These are phyloP conservation scores for Paragorgia papillata DNA, from an alignment of 92 coral and sea anemone genomes.

Conservation along the genomic window DNA sequence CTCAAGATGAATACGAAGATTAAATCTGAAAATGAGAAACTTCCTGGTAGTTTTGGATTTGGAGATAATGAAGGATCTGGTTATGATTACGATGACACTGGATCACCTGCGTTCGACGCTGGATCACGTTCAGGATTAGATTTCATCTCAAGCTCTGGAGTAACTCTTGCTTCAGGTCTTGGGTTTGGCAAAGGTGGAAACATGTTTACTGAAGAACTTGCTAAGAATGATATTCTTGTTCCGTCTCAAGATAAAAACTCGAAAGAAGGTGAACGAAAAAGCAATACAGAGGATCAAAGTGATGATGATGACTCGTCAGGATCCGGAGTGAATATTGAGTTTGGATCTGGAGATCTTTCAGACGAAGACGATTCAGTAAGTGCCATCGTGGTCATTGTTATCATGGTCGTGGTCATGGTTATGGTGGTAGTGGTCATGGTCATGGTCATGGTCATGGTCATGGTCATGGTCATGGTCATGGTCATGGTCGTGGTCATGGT, in stretches of 20 bases:
- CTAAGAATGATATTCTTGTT: slow-evolving; percentile 14
- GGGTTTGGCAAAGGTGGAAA: slow-evolving; percentile 9
- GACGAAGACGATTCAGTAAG: slow-evolving; percentile 35
- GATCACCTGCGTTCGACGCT: not conserved
- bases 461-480: too few species aligned
- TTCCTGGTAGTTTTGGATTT: slow-evolving; percentile 34
- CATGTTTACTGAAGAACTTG: slow-evolving; percentile 33
- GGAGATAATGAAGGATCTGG: slow-evolving; percentile 24
- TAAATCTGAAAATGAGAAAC: slow-evolving; percentile 20
- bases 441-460: too few species aligned
- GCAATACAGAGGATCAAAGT: slow-evolving; percentile 16
- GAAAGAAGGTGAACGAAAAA: slow-evolving; percentile 29
- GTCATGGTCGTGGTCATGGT: too few species aligned
- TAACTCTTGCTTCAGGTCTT: slow-evolving; percentile 13
- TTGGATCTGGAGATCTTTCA: slow-evolving; percentile 36
- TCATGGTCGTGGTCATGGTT: too few species aligned
- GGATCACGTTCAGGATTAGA: not conserved
- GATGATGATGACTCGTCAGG: slow-evolving; percentile 12
- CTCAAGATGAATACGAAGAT: not conserved
- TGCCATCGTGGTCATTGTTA: too few species aligned
- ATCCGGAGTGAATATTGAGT: slow-evolving; percentile 32
- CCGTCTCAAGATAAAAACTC: not conserved
- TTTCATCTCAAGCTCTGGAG: slow-evolving; percentile 27
- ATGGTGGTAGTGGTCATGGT: too few species aligned
- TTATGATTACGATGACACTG: slow-evolving; percentile 2